A percentile compares a stretch with the other conserved stretches of the same genome.
Evolutionary conservation across 2,888 invertebrate species (phyloP).

Genomic region (Parnassius mnemosyne): DNA sequence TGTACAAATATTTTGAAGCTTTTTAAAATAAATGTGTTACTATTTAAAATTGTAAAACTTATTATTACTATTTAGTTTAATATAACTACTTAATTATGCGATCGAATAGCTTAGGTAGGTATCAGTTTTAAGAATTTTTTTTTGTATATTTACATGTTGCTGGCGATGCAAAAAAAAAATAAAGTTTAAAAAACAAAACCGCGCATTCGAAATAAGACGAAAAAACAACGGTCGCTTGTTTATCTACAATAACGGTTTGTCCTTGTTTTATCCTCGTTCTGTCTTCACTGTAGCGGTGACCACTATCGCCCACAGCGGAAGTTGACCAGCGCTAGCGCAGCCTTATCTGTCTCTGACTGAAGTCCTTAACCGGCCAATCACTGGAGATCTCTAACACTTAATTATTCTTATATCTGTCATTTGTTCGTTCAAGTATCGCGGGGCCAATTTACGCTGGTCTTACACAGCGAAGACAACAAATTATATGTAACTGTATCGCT

Average conservation of each 20-base stretch:
- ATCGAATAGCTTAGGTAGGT: too few species aligned
- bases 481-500: conserved; percentile 28
- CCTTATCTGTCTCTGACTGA: conserved; percentile 60
- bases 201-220: not conserved
- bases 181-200: conserved; percentile 2
- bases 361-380: conserved; percentile 49
- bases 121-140: not conserved
- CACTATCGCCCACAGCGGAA: conserved; percentile 44
- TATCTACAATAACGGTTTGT: conserved; percentile 39
- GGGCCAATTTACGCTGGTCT: conserved; percentile 45
- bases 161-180: not conserved
- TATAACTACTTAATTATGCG: not conserved
- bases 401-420: conserved; percentile 41
- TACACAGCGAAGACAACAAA: conserved; percentile 39
- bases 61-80: not conserved
- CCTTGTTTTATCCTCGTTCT: conserved; percentile 44
- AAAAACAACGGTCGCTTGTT: conserved; percentile 25
- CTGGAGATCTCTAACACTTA: conserved; percentile 46
- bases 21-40: not conserved
- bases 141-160: not conserved
- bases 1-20: not conserved
- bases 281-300: conserved; percentile 38
- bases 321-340: conserved; percentile 47
- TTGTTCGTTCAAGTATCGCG: conserved; percentile 47
- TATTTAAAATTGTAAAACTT: too few species aligned